Percentiles rank a stretch among this genome's conserved stretches.
phyloP scores from a whole-genome alignment of 2,888 invertebrate genomes.

The Drosophila barbarae region DNA sequence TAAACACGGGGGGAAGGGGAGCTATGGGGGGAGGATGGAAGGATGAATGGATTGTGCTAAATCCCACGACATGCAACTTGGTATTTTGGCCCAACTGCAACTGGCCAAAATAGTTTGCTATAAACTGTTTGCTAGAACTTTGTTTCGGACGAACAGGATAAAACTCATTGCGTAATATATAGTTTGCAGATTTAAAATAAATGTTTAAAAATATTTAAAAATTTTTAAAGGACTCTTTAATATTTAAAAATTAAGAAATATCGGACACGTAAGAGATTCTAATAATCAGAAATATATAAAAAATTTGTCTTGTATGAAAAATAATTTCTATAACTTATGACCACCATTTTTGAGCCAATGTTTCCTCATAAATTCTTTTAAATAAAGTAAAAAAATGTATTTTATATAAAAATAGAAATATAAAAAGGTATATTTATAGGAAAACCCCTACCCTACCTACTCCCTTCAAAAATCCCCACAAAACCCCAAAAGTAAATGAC shows the following conservation, averaged over 20 bases:
- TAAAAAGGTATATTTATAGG: no score
- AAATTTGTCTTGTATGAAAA: neutral
- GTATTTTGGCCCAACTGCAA: conserved; percentile 11
- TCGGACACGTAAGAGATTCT: accelerated
- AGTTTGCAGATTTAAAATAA: neutral
- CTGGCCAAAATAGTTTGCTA: neutral
- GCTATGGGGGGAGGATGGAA: neutral
- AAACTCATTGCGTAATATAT: neutral
- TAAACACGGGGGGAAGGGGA: neutral
- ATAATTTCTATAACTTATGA: neutral
- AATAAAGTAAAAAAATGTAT: no score
- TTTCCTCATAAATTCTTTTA: neutral
- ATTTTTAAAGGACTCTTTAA: neutral
- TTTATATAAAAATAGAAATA: no score
- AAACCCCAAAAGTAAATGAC: neutral
- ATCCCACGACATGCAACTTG: conserved; percentile 17
- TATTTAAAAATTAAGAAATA: neutral
- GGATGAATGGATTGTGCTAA: conserved; percentile 1
- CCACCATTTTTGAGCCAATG: neutral
- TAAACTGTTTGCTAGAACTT: conserved; percentile 22
- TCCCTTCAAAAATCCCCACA: neutral
- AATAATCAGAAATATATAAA: neutral
- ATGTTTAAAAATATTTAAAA: neutral
- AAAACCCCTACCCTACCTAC: neutral
- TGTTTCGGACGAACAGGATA: neutral